Evolutionary conservation across 2,113 vertebrate genomes (phyloP).

Genomic region (Pomatostomus ruficeps): DNA sequence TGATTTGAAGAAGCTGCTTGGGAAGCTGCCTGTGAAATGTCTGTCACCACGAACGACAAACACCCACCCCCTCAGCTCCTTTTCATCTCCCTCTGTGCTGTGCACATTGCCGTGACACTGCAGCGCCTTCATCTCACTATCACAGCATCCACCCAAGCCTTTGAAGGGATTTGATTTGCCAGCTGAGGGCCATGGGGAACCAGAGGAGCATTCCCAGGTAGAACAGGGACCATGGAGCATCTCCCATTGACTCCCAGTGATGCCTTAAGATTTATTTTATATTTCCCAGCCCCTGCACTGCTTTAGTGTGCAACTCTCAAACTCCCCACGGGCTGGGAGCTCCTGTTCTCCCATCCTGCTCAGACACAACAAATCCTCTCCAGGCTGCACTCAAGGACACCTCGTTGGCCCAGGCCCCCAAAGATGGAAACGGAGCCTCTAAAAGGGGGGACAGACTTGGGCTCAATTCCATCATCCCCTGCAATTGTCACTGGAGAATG

Average conservation of each 20-base stretch:
- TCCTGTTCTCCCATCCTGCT: no score
- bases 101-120: background rate
- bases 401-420: no score
- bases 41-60: background rate
- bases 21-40: background rate
- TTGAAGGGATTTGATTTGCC: background rate
- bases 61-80: background rate
- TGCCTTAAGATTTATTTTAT: no score
- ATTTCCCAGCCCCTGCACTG: no score
- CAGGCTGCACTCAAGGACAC: no score
- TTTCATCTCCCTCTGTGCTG: background rate
- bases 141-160: background rate
- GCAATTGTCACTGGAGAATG: no score
- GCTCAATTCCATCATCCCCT: no score
- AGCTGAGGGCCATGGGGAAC: background rate
- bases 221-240: accelerated
- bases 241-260: background rate
- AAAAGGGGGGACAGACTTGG: no score
- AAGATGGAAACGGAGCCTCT: no score
- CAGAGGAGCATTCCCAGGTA: background rate
- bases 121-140: background rate
- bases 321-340: no score
- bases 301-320: no score
- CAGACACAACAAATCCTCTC: no score
- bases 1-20: background rate